Evolutionary conservation across 1,140 invertebrate genomes (phyloP), one percentile per base, ranked within the genome.

Genomic region (Drusus annulatus): DNA sequence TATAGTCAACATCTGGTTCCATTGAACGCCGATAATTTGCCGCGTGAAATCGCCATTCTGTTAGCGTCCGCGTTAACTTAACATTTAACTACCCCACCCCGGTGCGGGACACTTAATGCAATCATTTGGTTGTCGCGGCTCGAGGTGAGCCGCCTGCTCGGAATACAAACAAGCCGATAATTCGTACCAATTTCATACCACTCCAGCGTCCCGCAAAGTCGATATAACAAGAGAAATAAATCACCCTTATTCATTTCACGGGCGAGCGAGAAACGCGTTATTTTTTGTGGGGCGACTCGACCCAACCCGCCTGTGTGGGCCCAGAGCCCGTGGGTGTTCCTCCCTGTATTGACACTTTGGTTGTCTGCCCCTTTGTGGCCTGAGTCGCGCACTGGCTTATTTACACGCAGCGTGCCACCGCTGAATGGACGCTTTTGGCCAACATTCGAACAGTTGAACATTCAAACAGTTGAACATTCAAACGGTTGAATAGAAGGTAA

Each of bases 171-270:
- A 68, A 76, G 79, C 73, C 79, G 79, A 76, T 76, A 65, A 80
- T 74, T 60, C 45, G 73, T 28, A 76, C 71, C 60, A 68, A 80
- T 80, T 80, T 80, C 73, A 80, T 76, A 65, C 17, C 73, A 68
- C 50, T 79, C 71, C 28, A 74, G 28, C 31, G 56, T 69, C 25
- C 56, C 60, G 28, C 76, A 52, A 68, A 51, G 36, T 63, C 23
- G 36, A 15, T 54, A 77, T 63, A 62, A 77, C 52, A 77, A 19
- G 58, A 63, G 76, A 60, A 68, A 82, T 82, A 82, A 82, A 82
- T 79, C 78, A 82, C 62, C 78, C 62, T 69, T 62, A 79, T 82
- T 82, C 81, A 82, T 82, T 82, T 82, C 81, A 82, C 68, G 81
- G 78, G 28, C 78, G 77, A 76, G 52, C 60, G 76, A 79, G 52